Percentiles rank a stretch among this genome's conserved stretches.
Conservation (phyloP, 2,797 vertebrate species). For the Eurystomus glaucurus region DNA sequence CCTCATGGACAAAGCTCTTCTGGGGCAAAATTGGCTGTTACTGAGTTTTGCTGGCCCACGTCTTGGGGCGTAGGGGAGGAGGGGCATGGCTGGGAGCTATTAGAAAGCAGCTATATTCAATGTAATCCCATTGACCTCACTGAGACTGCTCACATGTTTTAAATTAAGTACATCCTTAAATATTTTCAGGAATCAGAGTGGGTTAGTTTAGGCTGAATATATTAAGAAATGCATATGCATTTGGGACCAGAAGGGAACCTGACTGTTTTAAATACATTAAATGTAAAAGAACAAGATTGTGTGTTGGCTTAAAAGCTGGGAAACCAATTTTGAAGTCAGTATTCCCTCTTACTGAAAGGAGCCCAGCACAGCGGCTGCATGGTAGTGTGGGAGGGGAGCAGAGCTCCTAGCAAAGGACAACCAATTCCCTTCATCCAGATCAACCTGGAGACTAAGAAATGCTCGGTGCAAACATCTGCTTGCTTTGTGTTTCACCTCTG, state of each 20-base stretch:
- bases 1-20: not conserved
- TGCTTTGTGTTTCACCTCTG: not conserved
- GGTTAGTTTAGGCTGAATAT: slow-evolving; percentile 32
- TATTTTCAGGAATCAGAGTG: slow-evolving; percentile 20
- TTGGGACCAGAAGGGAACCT: slow-evolving; percentile 23
- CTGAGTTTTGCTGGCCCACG: not conserved
- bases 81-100: not conserved
- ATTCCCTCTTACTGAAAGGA: not conserved
- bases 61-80: not conserved
- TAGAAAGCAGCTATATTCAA: not conserved
- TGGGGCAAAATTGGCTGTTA: not conserved
- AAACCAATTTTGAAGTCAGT: not conserved
- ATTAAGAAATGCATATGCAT: slow-evolving; percentile 7
- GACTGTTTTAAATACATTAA: slow-evolving; percentile 31
- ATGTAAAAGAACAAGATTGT: not conserved
- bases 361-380: rapidly evolving
- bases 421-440: not conserved
- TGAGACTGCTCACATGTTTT: slow-evolving; percentile 30
- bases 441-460: not conserved
- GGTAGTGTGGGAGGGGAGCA: not conserved
- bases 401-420: not conserved
- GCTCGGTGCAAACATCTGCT: not conserved
- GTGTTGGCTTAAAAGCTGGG: not conserved
- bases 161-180: slow-evolving; percentile 20
- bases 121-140: not conserved